Evolutionary conservation across 2,888 invertebrate genomes (phyloP).

Genomic region (Dioctria rufipes): DNA sequence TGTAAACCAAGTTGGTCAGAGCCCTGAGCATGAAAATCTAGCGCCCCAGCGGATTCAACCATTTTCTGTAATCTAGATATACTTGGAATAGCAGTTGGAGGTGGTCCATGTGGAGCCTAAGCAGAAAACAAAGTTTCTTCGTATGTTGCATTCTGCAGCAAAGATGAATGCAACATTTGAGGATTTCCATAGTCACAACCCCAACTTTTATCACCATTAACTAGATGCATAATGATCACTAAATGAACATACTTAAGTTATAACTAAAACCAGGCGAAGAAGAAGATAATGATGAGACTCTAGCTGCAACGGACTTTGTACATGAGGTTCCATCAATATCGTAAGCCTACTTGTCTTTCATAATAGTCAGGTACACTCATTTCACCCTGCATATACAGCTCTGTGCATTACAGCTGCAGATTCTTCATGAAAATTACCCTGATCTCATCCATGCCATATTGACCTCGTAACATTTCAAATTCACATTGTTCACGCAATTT

Average conservation of each 20-base stretch:
- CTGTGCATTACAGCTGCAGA: constrained; percentile 83
- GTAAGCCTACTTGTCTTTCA: constrained; percentile 83
- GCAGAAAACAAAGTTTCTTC: constrained; percentile 73
- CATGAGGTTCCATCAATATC: constrained; percentile 86
- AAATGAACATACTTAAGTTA: constrained; percentile 83
- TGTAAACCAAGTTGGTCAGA: constrained; percentile 88
- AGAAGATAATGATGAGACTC: constrained; percentile 63
- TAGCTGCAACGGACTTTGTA: constrained; percentile 75
- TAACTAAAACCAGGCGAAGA: constrained; percentile 71
- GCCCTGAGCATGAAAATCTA: constrained; percentile 86
- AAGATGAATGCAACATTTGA: constrained; percentile 90
- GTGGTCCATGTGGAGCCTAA: constrained; percentile 72
- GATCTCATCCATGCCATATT: constrained; percentile 93
- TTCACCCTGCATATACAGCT: constrained; percentile 88
- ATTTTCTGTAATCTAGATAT: constrained; percentile 87
- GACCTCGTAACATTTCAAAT: constrained; percentile 85
- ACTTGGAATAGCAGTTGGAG: constrained; percentile 83
- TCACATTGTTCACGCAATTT: constrained; percentile 83
- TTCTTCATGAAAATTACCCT: constrained; percentile 84
- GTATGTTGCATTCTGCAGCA: constrained; percentile 77
- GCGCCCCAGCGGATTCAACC: constrained; percentile 87
- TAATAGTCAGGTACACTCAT: constrained; percentile 90
- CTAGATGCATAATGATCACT: constrained; percentile 91
- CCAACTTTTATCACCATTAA: constrained; percentile 92
- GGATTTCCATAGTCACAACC: constrained; percentile 94